phyloP scores from a whole-genome alignment of 2,113 vertebrate species.

The Antechinus stuartii region DNA sequence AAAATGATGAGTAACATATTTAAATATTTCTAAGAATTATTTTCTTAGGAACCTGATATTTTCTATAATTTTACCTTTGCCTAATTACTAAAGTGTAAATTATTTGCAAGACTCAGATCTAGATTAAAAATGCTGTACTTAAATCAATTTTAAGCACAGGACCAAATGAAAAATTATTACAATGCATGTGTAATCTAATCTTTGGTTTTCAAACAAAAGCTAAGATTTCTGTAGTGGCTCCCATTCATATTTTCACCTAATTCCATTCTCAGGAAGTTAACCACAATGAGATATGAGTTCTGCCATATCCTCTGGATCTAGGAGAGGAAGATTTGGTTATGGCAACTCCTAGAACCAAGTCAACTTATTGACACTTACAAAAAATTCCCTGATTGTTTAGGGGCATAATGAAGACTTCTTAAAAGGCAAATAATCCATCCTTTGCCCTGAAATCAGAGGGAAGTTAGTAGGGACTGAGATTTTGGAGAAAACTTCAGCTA shows the following conservation, averaged over 20 bases:
- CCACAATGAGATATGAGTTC: background rate
- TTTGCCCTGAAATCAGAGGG: background rate
- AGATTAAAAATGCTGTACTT: background rate
- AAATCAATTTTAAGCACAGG: background rate
- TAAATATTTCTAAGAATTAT: conserved; percentile 22
- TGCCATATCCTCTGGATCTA: background rate
- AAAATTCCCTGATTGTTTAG: background rate
- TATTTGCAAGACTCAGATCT: background rate
- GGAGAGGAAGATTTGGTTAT: background rate
- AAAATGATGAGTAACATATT: background rate
- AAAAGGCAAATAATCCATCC: background rate
- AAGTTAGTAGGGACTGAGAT: background rate
- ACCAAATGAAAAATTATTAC: background rate
- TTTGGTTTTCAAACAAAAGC: conserved; percentile 18
- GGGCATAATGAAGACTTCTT: background rate
- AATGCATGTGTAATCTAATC: background rate
- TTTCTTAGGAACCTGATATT: background rate
- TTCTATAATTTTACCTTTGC: background rate
- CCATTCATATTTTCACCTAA: background rate
- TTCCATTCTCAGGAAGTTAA: background rate
- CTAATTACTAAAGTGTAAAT: conserved; percentile 19
- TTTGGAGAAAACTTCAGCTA: background rate
- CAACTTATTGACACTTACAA: background rate
- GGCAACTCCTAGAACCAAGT: background rate
- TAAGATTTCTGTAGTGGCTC: background rate